Evolutionary conservation across 2,888 invertebrate species (phyloP).

Genomic region (Mesochorus sp.): DNA sequence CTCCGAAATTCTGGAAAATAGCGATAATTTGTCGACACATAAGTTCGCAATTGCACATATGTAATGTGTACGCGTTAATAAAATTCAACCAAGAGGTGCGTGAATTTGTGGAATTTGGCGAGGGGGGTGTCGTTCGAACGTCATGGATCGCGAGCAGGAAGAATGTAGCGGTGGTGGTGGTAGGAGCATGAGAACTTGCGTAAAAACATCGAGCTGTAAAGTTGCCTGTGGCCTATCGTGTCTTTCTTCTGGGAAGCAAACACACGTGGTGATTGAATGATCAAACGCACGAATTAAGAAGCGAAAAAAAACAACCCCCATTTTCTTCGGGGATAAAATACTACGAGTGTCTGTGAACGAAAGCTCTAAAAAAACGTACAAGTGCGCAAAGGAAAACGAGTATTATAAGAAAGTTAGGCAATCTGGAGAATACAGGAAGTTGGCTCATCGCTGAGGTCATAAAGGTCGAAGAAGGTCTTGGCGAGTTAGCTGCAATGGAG

Average conservation of each 20-base stretch:
- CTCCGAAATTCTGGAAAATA: no score
- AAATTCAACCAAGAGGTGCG: constrained; percentile 1
- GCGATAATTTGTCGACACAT: no score
- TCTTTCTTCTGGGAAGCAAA: constrained; percentile 31
- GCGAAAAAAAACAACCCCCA: neutral
- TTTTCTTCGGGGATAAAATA: no score
- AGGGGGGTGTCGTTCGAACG: constrained; percentile 53
- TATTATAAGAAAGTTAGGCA: no score
- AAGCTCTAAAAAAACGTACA: no score
- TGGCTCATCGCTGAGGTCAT: neutral
- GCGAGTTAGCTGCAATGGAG: no score
- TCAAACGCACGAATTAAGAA: neutral
- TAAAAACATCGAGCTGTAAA: constrained; percentile 23
- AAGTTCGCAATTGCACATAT: no score
- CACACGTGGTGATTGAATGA: constrained; percentile 35
- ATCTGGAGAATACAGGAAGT: neutral
- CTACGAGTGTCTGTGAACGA: no score
- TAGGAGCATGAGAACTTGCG: constrained; percentile 8
- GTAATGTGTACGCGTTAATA: neutral
- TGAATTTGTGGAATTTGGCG: constrained; percentile 48
- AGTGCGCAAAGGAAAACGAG: no score
- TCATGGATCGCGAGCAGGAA: constrained; percentile 57
- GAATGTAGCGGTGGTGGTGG: constrained; percentile 44
- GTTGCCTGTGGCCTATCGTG: constrained; percentile 15
- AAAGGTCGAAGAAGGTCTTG: no score